Evolutionary conservation across 2,888 invertebrate species (phyloP).

Genomic region (Charanyca ferruginea): DNA sequence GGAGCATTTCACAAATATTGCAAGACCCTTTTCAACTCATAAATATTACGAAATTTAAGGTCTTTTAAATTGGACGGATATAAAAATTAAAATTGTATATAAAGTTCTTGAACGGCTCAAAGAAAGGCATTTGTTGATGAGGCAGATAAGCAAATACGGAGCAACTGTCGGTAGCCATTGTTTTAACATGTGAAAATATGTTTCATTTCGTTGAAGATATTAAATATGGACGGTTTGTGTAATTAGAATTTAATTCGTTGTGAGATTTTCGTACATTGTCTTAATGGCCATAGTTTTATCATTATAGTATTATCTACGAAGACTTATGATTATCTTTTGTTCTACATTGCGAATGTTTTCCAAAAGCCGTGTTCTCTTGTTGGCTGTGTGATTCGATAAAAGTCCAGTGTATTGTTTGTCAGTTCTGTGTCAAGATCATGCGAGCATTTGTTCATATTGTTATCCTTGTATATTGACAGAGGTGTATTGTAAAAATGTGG

Average conservation of each 20-base stretch:
- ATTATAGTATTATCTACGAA: slow-evolving; percentile 14
- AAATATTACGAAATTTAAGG: slow-evolving; percentile 33
- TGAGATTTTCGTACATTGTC: slow-evolving; percentile 58
- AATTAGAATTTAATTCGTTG: slow-evolving; percentile 84
- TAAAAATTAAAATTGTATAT: slow-evolving; percentile 85
- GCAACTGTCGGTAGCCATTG: slow-evolving; percentile 88
- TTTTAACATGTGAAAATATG: slow-evolving; percentile 87
- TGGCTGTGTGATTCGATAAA: slow-evolving; percentile 2
- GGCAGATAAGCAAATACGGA: slow-evolving; percentile 80
- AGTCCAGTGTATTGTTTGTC: slow-evolving; percentile 5
- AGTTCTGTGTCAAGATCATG: slow-evolving; percentile 23
- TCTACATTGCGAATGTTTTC: slow-evolving; percentile 24
- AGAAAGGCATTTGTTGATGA: slow-evolving; percentile 87
- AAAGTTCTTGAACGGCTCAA: slow-evolving; percentile 79
- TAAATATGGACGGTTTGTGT: slow-evolving; percentile 81
- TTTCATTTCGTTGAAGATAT: slow-evolving; percentile 78
- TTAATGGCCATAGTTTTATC: slow-evolving; percentile 25
- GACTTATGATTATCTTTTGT: slow-evolving; percentile 33
- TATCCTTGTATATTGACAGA: slow-evolving; percentile 42
- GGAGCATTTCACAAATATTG: slow-evolving; percentile 59
- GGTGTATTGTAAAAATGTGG: slow-evolving; percentile 42
- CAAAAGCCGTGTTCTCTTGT: background rate
- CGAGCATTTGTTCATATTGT: background rate
- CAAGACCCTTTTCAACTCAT: slow-evolving; percentile 34
- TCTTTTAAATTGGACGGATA: slow-evolving; percentile 71